Conservation (phyloP, 1,140 invertebrate genomes). For the Neotoxoptera formosana region DNA sequence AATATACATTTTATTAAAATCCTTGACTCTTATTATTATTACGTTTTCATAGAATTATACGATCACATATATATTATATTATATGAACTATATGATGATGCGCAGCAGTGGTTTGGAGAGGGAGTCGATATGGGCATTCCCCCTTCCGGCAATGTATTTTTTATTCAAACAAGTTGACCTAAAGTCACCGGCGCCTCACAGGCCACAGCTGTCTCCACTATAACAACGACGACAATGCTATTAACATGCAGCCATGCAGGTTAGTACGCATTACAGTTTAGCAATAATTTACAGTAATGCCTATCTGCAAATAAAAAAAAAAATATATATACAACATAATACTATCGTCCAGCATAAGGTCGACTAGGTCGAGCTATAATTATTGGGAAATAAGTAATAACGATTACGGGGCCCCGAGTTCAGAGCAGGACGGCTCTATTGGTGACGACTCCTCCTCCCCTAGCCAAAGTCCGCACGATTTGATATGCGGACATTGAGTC, state of each 20-base stretch:
- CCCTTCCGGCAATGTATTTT: not conserved
- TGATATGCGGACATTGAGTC: not conserved
- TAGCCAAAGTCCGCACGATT: not conserved
- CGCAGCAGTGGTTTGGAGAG: not conserved
- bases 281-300: not conserved
- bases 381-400: not conserved
- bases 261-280: not conserved
- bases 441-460: not conserved
- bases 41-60: not conserved
- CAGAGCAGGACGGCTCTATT: not conserved
- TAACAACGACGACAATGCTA: not conserved
- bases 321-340: not conserved
- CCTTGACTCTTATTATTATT: no score
- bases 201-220: not conserved
- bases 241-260: not conserved
- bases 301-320: not conserved
- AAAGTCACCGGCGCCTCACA: not conserved
- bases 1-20: not conserved
- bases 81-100: conserved; percentile 3
- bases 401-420: not conserved
- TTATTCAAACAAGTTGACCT: not conserved
- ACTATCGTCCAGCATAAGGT: not conserved
- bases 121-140: not conserved
- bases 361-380: not conserved
- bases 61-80: not conserved